Evolutionary conservation across 2,888 invertebrate genomes (phyloP).

Genomic region (Mesorhabditis belari): DNA sequence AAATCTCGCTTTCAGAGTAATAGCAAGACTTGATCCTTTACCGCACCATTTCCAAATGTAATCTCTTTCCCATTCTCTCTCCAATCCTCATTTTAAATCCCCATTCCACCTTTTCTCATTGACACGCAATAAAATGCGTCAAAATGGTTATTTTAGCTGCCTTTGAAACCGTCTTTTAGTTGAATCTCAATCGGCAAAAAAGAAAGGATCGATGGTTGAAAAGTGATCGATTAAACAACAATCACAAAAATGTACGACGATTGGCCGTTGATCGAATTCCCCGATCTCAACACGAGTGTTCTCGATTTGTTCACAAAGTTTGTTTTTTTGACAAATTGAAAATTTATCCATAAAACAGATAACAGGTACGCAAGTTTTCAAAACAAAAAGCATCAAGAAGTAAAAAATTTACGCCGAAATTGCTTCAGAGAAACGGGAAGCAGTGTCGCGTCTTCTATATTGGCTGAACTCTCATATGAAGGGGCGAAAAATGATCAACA

Average conservation of each 20-base stretch:
- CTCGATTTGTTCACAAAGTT: slow-evolving; percentile 45
- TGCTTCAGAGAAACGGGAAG: not conserved
- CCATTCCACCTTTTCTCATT: too few relatives aligned
- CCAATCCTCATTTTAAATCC: too few relatives aligned
- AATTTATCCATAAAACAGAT: not conserved
- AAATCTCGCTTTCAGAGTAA: too few relatives aligned
- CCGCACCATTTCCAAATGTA: too few relatives aligned
- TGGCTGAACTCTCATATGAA: slow-evolving; percentile 20
- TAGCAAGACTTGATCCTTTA: too few relatives aligned
- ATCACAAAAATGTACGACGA: slow-evolving; percentile 34
- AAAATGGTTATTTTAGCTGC: too few relatives aligned
- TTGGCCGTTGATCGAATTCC: slow-evolving; percentile 49
- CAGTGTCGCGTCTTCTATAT: slow-evolving; percentile 19
- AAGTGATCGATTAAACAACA: not conserved
- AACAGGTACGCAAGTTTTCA: not conserved
- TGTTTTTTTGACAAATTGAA: not conserved
- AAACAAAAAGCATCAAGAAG: not conserved
- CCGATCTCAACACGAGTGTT: slow-evolving; percentile 40
- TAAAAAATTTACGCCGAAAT: not conserved
- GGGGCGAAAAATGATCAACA: slow-evolving; percentile 18
- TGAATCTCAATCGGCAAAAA: too few relatives aligned
- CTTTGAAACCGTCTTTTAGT: too few relatives aligned
- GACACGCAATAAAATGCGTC: too few relatives aligned
- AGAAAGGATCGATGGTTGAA: too few relatives aligned
- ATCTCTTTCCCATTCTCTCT: too few relatives aligned